Evolutionary conservation across 1,140 invertebrate genomes (phyloP), one percentile per base, ranked within the genome.

Genomic region (Polyergus mexicanus): DNA sequence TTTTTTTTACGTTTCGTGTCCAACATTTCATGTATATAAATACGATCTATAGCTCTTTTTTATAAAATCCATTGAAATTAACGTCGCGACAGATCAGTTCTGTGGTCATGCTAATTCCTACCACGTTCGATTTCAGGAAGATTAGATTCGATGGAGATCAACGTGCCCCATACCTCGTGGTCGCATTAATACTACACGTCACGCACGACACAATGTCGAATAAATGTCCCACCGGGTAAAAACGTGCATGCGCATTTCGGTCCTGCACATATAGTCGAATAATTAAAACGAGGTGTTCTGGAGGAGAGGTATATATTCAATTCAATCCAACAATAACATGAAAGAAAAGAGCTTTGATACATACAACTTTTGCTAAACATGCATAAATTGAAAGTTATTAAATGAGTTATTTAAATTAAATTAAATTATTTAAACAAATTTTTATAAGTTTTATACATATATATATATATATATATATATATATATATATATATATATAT

Each of bases 181-280:
- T 35, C 35, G n/a, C n/a, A 8, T 66, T 78, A 51, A 22, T 78
- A 78, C 41, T 28, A 16, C 28, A 51, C 38, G 2, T 60, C n/a
- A 35, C 32, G 25, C 19, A 65, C 25, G 60, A 66, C 66, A 78
- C n/a, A 44, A 1, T 25, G 8, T 77, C 38, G 41, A 51, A 51
- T 13, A 28, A 32, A 77, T 65, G 41, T 25, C 3, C 16, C n/a
- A 25, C 28, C 41, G 28, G 41, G 19, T 66, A 65, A 41, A 38
- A 66, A 78, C 22, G 41, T 77, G 25, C 62, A 78, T 66, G 75
- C 62, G 62, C n/a, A 65, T 25, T n/a, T 66, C 28, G 62, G n/a
- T 41, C 38, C 7, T 51, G 75, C 41, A 41, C 28, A 47, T 16
- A 13, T 65, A 77, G 58, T 22, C 28, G 41, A 25, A 68, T 68